Evolutionary conservation across 2,113 vertebrate species (phyloP), one percentile per base, ranked within the genome.

Genomic region (Chionomys nivalis): DNA sequence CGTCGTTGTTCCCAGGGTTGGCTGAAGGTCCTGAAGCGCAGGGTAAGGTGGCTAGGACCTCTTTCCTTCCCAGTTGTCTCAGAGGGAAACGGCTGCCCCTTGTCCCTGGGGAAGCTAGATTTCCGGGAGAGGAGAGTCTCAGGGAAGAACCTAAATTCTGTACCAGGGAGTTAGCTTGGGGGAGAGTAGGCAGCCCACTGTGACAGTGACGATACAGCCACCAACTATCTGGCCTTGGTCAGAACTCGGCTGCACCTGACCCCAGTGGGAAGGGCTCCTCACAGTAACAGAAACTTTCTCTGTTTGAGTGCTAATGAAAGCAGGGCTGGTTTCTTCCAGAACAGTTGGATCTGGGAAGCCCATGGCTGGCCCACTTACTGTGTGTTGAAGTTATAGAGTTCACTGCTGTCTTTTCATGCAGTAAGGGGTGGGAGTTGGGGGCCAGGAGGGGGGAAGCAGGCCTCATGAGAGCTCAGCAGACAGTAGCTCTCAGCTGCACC

Each of bases 191-290:
- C 82, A 66, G 44, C 63, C 24, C 6, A 66, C 31, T 0, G 4
- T 65, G 61, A 21, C 11, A 52, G 33, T 70, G 87, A 31, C 7
- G 0, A 28, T n/a, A 79, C 78, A 44, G n/a, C 16, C 8, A 19
- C 12, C 2, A 7, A 23, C 33, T 42, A 5, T 42, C 75, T 2
- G 55, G 49, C 52, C 42, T 13, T 3, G 33, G 11, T 13, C 75
- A 1, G 33, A 70, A 1, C 52, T 31, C 21, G 21, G 28, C 24
- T 85, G n/a, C 77, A 26, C 24, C 1, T 0, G 0, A 16, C 39
- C 61, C 28, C 39, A 12, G 49, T 39, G 23, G 17, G 36, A 28
- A 47, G 28, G 33, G 6, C 19, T 39, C 28, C 72, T 31, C 28
- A 11, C 28, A 36, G 44, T 1, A 1, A 7, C 2, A 49, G 58